Evolutionary conservation across 30 jellyfish, hydroid and myxozoan species (phyloP).

Genomic region (Turritopsis rubra): DNA sequence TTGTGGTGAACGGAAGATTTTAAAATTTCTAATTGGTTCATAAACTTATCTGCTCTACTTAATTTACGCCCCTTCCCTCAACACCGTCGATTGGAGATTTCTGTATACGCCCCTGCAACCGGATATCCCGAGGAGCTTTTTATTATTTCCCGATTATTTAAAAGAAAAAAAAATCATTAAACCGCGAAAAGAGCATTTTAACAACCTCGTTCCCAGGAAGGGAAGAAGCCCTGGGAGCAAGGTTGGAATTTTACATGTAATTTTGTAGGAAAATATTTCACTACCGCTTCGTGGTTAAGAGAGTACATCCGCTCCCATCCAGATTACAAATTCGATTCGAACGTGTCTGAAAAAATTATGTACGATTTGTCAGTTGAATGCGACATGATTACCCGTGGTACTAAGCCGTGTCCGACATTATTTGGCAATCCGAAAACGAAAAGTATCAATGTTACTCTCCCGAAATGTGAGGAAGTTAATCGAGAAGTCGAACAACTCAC

Average conservation of each 20-base stretch:
- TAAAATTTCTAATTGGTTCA: too few species aligned
- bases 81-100: too few species aligned
- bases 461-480: constrained; percentile 62
- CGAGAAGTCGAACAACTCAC: constrained; percentile 64
- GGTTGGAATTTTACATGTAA: background rate
- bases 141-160: too few species aligned
- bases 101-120: too few species aligned
- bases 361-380: constrained; percentile 70
- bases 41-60: too few species aligned
- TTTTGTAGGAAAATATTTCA: constrained; percentile 60
- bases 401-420: constrained; percentile 79
- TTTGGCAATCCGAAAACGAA: constrained; percentile 89
- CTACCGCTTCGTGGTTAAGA: constrained; percentile 95
- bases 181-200: too few species aligned
- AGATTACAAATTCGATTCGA: constrained; percentile 73
- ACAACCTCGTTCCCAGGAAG: too few species aligned
- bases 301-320: constrained; percentile 70
- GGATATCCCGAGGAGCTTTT: too few species aligned
- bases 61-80: too few species aligned
- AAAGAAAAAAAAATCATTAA: too few species aligned
- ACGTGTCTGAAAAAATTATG: constrained; percentile 58
- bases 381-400: constrained; percentile 74
- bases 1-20: too few species aligned
- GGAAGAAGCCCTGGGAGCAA: too few species aligned
- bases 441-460: constrained; percentile 64